Conservation (phyloP, 1,140 invertebrate genomes). For the Drosophila takahashii region DNA sequence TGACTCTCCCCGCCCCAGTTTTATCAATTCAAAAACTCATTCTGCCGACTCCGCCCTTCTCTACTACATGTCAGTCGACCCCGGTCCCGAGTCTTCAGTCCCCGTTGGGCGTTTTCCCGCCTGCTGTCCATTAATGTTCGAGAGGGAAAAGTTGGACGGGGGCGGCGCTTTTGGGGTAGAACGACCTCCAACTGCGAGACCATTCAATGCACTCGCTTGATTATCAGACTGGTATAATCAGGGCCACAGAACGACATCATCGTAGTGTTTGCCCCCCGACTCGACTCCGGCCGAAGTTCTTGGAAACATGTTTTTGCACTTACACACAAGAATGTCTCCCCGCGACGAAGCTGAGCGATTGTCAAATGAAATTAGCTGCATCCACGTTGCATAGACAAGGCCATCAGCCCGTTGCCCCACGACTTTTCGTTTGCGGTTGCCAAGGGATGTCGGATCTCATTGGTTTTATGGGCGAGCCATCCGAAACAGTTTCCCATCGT, state of each 20-base stretch:
- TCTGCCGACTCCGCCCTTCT: slow-evolving; percentile 36
- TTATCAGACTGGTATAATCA: slow-evolving; percentile 54
- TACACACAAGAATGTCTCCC: slow-evolving; percentile 38
- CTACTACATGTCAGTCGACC: slow-evolving; percentile 17
- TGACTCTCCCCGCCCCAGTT: slow-evolving; percentile 1
- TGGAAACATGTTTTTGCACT: slow-evolving; percentile 80
- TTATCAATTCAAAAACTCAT: slow-evolving; percentile 38
- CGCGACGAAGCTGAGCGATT: slow-evolving; percentile 53
- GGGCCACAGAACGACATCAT: slow-evolving; percentile 52
- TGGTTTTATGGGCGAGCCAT: slow-evolving; percentile 46
- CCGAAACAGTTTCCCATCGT: slow-evolving; percentile 19
- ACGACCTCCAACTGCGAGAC: slow-evolving; percentile 49
- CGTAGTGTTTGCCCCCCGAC: slow-evolving; percentile 5
- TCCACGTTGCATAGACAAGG: slow-evolving; percentile 49
- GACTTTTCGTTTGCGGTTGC: slow-evolving; percentile 18
- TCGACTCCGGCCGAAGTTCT: slow-evolving; percentile 23
- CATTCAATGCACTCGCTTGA: slow-evolving; percentile 68
- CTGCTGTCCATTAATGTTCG: slow-evolving; percentile 67
- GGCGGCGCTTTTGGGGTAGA: slow-evolving; percentile 31
- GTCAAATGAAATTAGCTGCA: slow-evolving; percentile 78
- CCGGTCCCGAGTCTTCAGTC: slow-evolving; percentile 14
- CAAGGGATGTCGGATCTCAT: slow-evolving; percentile 10
- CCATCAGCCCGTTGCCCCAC: slow-evolving; percentile 52
- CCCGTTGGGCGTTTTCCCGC: slow-evolving; percentile 49
- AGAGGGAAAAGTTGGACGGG: slow-evolving; percentile 3